These are phyloP conservation scores for Chymomyza caudatula DNA, from an alignment of 2,888 invertebrate species.

Conservation along the genomic window DNA sequence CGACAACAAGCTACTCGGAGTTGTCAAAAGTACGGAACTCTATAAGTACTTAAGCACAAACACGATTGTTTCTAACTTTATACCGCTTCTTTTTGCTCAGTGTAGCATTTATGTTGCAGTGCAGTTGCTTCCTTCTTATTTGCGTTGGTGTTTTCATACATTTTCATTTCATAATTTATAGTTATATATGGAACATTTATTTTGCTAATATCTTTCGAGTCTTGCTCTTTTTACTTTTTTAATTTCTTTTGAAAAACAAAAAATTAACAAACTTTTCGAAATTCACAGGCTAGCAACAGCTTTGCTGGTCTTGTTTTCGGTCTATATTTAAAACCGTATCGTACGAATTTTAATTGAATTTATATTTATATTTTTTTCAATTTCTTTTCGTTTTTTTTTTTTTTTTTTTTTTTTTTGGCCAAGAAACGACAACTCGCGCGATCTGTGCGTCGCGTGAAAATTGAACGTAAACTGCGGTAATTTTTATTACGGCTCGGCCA, in stretches of 20 bases:
- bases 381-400: background rate
- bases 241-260: background rate
- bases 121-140: too few species aligned
- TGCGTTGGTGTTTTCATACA: too few species aligned
- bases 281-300: background rate
- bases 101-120: too few species aligned
- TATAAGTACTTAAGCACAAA: too few species aligned
- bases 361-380: background rate
- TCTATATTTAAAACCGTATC: too few species aligned
- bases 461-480: conserved; percentile 56
- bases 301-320: background rate
- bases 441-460: conserved; percentile 63
- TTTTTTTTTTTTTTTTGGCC: background rate
- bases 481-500: conserved; percentile 8
- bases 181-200: too few species aligned
- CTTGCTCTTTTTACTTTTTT: background rate
- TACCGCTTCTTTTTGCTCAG: too few species aligned
- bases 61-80: too few species aligned
- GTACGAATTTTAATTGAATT: background rate
- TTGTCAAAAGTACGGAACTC: too few species aligned
- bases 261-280: background rate
- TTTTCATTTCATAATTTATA: too few species aligned
- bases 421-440: conserved; percentile 41
- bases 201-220: too few species aligned
- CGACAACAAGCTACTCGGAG: too few species aligned